Evolutionary conservation across 2,888 invertebrate genomes (phyloP), one percentile per base, ranked within the genome.

Genomic region (Tiphia femorata): DNA sequence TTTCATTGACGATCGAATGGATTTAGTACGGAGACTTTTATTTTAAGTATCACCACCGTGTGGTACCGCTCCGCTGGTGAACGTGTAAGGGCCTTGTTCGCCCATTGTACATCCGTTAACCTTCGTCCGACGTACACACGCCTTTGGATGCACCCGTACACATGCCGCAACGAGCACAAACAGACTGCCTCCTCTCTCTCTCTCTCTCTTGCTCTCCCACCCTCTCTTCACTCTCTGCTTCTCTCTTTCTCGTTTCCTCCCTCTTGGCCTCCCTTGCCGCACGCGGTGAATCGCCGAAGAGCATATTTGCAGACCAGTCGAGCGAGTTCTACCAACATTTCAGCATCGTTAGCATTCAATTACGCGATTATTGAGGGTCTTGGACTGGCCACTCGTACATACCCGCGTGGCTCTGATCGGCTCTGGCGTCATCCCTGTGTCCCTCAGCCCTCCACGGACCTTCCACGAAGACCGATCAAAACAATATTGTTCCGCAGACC

Each of bases 311-410:
- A 51, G 68, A 75, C 59, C 64, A 72, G 69, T 75, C 70, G 69
- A 67, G 69, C 64, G 72, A 65, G 64, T 66, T 65, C 67, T 64
- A 67, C 63, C 65, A 75, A 72, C 75, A 70, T 73, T 76, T 73
- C 72, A 62, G 69, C 68, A 65, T 71, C 76, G 75, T 77, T 77
- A 70, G 68, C 72, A 73, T 76, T 76, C 77, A 77, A 77, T 78
- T 75, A 77, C 69, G 62, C 67, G 73, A 73, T 73, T 73, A 73
- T 71, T 58, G 57, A 61, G 59, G 56, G 59, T 27, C 62, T 64
- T 58, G 42, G 29, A 47, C 17, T n/a, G n/a, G 16, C 53, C 35
- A 48, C 41, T 35, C 49, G 44, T 55, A 25, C 27, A 30, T 43
- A 37, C 46, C 40, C 46, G 42, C 7, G 7, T 5, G 33, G 6